Conservation (phyloP, 2,888 invertebrate genomes). For the Cylloceria caligata region DNA sequence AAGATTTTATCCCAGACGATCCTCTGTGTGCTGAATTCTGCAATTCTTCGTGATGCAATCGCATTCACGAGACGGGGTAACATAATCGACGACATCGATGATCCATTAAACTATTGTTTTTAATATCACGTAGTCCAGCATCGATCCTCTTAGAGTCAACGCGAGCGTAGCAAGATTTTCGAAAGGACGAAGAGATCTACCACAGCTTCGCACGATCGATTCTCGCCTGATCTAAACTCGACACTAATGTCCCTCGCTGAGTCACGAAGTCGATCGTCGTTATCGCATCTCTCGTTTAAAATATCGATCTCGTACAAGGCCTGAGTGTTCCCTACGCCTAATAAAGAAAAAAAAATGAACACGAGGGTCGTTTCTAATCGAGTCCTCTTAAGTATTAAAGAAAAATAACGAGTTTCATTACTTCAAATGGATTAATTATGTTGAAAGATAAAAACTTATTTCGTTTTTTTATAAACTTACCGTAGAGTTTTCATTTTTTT, state of each 20-base stretch:
- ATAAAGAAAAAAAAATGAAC: neutral
- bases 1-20: constrained; percentile 28
- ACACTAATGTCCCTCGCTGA: constrained; percentile 53
- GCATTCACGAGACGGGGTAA: constrained; percentile 21
- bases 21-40: constrained; percentile 19
- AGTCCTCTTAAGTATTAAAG: neutral
- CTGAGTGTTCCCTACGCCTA: neutral
- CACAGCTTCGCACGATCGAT: constrained; percentile 30
- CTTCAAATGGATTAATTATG: no score
- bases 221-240: constrained; percentile 37
- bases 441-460: no score
- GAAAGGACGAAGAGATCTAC: constrained; percentile 28
- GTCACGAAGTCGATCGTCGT: constrained; percentile 62
- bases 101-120: constrained; percentile 59
- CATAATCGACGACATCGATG: constrained; percentile 55
- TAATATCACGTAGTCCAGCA: constrained; percentile 11
- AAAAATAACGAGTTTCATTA: neutral
- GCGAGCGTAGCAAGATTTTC: constrained; percentile 45
- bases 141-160: constrained; percentile 27
- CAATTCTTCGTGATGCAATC: constrained; percentile 41
- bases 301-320: constrained; percentile 47
- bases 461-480: neutral
- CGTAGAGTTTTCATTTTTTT: neutral
- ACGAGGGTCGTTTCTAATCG: neutral
- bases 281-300: constrained; percentile 54